Conservation (phyloP, 2,888 invertebrate species). For the Melanophora roralis region DNA sequence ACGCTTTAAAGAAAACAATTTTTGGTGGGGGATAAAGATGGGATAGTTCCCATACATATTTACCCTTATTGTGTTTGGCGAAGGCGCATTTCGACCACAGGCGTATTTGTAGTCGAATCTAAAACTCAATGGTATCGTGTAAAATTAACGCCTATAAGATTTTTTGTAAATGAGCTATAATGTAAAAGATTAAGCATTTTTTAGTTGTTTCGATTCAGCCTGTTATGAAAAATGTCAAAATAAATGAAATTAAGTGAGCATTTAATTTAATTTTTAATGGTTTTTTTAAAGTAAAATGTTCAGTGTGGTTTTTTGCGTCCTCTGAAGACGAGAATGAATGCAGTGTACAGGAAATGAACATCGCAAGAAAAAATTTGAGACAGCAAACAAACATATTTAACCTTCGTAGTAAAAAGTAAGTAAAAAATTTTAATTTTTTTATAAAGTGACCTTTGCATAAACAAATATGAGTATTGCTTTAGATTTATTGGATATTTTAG, state of each 20-base stretch:
- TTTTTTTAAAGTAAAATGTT: too few relatives aligned
- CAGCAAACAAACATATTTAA: neutral
- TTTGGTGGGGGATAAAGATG: too few relatives aligned
- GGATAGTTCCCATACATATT: too few relatives aligned
- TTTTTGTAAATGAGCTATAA: neutral
- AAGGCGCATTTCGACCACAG: neutral
- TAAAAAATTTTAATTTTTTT: neutral
- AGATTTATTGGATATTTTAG: slow-evolving; percentile 9
- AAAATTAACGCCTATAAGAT: neutral
- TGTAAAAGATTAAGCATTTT: neutral
- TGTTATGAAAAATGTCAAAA: neutral
- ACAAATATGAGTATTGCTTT: neutral
- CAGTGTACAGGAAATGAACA: neutral
- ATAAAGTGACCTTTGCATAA: neutral
- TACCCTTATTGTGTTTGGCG: too few relatives aligned
- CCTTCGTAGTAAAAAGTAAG: neutral
- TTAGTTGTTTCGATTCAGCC: neutral
- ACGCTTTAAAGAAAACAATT: too few relatives aligned
- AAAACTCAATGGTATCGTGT: neutral
- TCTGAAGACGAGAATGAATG: slow-evolving; percentile 13
- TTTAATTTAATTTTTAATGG: too few relatives aligned
- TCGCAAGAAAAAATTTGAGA: neutral
- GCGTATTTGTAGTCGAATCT: too few relatives aligned
- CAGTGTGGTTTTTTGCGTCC: neutral
- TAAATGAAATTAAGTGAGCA: too few relatives aligned